Conservation (phyloP, 35 echinoderm and acorn worm genomes). For the Acanthaster planci region DNA sequence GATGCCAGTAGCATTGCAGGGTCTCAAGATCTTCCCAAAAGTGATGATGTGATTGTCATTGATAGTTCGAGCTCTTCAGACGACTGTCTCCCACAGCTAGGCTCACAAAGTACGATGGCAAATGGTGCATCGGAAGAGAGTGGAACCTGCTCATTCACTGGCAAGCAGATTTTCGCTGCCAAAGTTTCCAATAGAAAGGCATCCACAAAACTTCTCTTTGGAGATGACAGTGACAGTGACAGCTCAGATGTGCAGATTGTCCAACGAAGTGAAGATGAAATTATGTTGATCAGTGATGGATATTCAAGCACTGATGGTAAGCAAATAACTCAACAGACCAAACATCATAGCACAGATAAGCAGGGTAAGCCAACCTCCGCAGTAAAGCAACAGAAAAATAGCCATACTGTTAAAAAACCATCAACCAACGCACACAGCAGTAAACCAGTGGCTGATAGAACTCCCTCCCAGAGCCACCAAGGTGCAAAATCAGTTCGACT, state of each 20-base stretch:
- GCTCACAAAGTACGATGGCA: slow-evolving; percentile 1
- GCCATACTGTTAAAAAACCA: not conserved
- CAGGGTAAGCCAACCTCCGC: not conserved
- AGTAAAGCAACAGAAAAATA: not conserved
- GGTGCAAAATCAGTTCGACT: not conserved
- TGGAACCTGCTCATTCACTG: not conserved
- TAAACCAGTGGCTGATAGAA: not conserved
- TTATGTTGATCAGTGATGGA: not conserved
- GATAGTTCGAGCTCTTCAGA: not conserved
- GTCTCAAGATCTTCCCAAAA: not conserved
- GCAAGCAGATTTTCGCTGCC: not conserved
- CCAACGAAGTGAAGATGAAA: not conserved
- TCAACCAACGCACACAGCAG: too few species aligned
- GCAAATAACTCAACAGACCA: not conserved
- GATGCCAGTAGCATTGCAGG: too few species aligned
- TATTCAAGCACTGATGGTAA: not conserved
- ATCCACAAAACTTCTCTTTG: not conserved
- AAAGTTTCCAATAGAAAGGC: not conserved
- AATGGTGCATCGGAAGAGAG: not conserved
- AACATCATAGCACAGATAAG: not conserved
- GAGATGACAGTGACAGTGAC: slow-evolving; percentile 14
- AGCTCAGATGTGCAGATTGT: not conserved
- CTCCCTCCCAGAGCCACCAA: not conserved
- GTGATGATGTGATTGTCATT: not conserved
- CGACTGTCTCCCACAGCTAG: not conserved